phyloP scores from a whole-genome alignment of 2,797 vertebrate genomes.

The Sebastolobus alascanus region DNA sequence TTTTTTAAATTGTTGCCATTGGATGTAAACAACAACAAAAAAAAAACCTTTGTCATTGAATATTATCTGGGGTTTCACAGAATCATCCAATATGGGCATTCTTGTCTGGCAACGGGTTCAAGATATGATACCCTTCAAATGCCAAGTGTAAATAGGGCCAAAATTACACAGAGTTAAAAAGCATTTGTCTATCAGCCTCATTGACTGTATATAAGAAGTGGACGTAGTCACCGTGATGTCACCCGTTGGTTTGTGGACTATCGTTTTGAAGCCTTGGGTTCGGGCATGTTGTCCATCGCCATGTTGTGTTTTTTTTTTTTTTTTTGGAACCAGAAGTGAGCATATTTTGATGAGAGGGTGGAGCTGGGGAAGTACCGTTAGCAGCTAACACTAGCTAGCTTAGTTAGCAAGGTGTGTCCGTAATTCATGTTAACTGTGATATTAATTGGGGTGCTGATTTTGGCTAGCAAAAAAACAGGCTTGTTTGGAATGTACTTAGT shows the following conservation, averaged over 20 bases:
- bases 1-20: not conserved
- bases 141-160: not conserved
- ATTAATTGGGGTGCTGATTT: not conserved
- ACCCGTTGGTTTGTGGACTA: not conserved
- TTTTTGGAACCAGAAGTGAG: not conserved
- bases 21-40: not conserved
- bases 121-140: not conserved
- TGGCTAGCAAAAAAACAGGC: not conserved
- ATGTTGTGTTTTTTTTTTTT: not conserved
- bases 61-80: not conserved
- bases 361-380: not conserved
- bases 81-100: not conserved
- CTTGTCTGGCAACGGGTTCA: not conserved
- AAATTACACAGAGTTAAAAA: not conserved
- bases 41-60: not conserved
- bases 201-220: not conserved
- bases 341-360: not conserved
- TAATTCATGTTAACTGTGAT: not conserved
- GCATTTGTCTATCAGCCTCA: not conserved
- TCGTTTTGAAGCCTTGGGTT: not conserved
- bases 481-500: too few relatives aligned
- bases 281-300: too few relatives aligned
- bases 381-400: not conserved
- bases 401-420: not conserved
- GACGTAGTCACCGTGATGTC: not conserved